Base-by-base conservation (phyloP, 2,888 invertebrate genomes). In the Gonocerus acuteangulatus region DNA sequence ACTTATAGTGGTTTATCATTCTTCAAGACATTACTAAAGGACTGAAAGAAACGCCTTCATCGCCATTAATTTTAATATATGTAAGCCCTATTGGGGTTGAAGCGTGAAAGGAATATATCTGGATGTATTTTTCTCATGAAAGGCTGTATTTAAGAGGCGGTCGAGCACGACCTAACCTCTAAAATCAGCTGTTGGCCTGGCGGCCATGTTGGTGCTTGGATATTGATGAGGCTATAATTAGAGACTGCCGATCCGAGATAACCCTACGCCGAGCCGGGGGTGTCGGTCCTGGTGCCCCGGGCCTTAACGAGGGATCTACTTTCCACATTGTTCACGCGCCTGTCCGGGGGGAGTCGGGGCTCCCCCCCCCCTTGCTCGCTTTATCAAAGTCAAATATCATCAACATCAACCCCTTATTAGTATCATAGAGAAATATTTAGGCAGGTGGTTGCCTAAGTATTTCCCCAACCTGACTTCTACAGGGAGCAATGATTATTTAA, bases 81-180 rank as follows among this genome's bases (percentile, higher is more conserved):
- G 27, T 27, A 27, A 6, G 27, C 4, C 4, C 4, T 27, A 6
- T 4, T 27, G 27, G 27, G 9, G 27, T 27, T 27, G 34, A 39
- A 6, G 15, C 16, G 54, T 15, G 21, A 39, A n/a, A 54, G 22
- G 21, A 19, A 47, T 54, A 54, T 54, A 54, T 54, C 54, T 39
- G 54, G 54, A 54, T 54, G 54, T 54, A 54, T 54, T 54, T 54
- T 54, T 54, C 54, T 54, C 54, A 54, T 54, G 54, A 54, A 54
- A 54, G 54, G 42, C 22, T 54, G 54, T 54, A 42, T 54, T 54
- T 54, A 54, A 54, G 39, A 3, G 39, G 7, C 54, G 36, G 18
- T 9, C 18, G 39, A n/a, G 54, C 54, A 54, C 54, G 54, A 54
- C 54, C 54, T 54, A 54, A 54, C 54, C 54, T 54, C 54, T 19